Conservation (phyloP, 2,888 invertebrate species). For the Diplazon laetatorius region DNA sequence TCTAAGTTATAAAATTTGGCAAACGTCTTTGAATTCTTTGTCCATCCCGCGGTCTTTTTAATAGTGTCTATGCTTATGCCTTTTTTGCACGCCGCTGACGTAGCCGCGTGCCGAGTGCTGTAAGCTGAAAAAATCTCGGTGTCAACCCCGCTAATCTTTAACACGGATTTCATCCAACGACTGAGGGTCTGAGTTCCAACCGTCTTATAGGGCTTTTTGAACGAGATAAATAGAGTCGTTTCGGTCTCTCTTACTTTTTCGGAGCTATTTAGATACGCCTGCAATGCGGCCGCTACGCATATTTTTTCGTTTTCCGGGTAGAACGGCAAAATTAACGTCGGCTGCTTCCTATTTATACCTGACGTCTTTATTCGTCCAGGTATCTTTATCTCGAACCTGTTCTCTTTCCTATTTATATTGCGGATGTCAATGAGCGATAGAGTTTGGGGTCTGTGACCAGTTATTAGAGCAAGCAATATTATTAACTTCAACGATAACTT, state of each 20-base stretch:
- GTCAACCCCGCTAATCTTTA: not conserved
- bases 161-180: conserved; percentile 3
- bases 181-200: not conserved
- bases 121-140: not conserved
- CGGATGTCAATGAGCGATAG: not conserved
- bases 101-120: too few relatives aligned
- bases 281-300: not conserved
- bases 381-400: not conserved
- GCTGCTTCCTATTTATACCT: not conserved
- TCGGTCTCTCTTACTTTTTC: not conserved
- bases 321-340: not conserved
- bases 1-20: not conserved
- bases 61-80: too few relatives aligned
- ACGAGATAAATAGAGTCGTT: not conserved
- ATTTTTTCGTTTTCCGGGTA: not conserved
- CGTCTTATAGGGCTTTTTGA: too few relatives aligned
- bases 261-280: not conserved
- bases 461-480: not conserved
- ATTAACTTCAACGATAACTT: not conserved
- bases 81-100: too few relatives aligned
- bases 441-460: not conserved
- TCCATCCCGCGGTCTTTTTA: not conserved
- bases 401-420: not conserved
- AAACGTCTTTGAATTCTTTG: not conserved
- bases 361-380: not conserved